phyloP scores from a whole-genome alignment of 2,888 invertebrate species.

The Rugalucina vietnamica region DNA sequence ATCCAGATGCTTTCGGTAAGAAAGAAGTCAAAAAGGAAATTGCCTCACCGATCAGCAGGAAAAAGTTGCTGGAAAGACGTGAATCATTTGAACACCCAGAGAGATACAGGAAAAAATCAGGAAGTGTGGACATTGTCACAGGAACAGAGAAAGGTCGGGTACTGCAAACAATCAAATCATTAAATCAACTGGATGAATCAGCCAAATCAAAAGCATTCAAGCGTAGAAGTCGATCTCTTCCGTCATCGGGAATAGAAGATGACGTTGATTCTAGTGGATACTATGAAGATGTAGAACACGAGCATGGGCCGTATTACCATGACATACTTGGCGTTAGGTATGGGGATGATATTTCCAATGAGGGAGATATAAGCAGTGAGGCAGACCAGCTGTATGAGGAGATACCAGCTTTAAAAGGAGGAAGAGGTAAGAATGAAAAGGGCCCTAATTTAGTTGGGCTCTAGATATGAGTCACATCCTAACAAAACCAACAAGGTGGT shows the following conservation, averaged over 20 bases:
- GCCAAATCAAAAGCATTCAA: slow-evolving; percentile 42
- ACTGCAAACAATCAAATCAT: slow-evolving; percentile 48
- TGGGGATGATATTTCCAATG: slow-evolving; percentile 55
- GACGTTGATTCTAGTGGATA: slow-evolving; percentile 42
- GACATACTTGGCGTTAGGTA: slow-evolving; percentile 30
- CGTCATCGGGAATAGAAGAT: slow-evolving; percentile 49
- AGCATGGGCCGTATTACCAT: slow-evolving; percentile 30
- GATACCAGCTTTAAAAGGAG: slow-evolving; percentile 39
- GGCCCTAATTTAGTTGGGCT: no score
- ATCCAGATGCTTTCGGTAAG: slow-evolving; percentile 35
- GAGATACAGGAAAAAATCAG: slow-evolving; percentile 37
- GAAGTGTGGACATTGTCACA: slow-evolving; percentile 42
- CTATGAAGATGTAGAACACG: slow-evolving; percentile 46
- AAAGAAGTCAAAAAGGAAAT: slow-evolving; percentile 43
- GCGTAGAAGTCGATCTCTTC: slow-evolving; percentile 46
- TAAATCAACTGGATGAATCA: slow-evolving; percentile 58
- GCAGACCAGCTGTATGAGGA: slow-evolving; percentile 59
- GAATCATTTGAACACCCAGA: slow-evolving; percentile 58
- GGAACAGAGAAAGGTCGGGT: slow-evolving; percentile 52
- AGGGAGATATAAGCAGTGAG: slow-evolving; percentile 63
- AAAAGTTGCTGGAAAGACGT: slow-evolving; percentile 46
- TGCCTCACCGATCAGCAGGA: slow-evolving; percentile 39
- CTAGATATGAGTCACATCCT: no score
- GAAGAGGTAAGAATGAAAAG: slow-evolving; percentile 14
- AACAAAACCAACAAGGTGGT: no score